Conservation (phyloP, 2,113 vertebrate genomes). For the Anthoscopus minutus region DNA sequence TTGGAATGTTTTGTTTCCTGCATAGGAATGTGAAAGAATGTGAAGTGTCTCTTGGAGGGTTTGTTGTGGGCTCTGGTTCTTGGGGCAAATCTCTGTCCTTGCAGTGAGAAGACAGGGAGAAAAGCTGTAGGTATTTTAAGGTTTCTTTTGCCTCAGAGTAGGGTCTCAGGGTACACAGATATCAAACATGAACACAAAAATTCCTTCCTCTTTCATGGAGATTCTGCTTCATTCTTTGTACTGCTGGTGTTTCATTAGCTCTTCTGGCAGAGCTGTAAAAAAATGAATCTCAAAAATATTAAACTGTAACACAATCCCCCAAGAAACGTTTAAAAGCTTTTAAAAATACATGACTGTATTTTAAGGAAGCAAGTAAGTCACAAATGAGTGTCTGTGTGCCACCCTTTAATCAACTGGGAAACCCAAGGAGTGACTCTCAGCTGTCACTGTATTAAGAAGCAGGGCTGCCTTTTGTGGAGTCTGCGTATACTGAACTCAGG, state of each 20-base stretch:
- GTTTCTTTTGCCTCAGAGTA: neutral
- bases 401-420: neutral
- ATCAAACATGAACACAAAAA: neutral
- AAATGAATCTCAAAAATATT: neutral
- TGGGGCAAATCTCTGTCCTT: rapidly evolving
- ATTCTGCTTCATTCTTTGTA: neutral
- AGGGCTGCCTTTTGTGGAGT: slow-evolving; percentile 41
- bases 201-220: neutral
- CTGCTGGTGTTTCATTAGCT: neutral
- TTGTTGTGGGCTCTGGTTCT: neutral
- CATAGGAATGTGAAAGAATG: neutral
- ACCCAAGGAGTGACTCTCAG: slow-evolving; percentile 20
- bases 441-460: slow-evolving; percentile 43
- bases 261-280: neutral
- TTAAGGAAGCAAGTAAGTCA: neutral
- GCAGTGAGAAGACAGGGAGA: neutral
- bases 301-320: neutral
- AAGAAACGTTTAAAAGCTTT: neutral
- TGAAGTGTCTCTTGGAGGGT: neutral
- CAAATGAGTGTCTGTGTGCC: neutral
- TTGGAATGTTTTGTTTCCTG: neutral
- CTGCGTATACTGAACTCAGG: slow-evolving; percentile 39
- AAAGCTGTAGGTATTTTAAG: neutral
- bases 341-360: neutral
- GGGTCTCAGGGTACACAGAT: neutral